phyloP scores from a whole-genome alignment of 2,797 vertebrate species.

The Catostomus latipinnis region DNA sequence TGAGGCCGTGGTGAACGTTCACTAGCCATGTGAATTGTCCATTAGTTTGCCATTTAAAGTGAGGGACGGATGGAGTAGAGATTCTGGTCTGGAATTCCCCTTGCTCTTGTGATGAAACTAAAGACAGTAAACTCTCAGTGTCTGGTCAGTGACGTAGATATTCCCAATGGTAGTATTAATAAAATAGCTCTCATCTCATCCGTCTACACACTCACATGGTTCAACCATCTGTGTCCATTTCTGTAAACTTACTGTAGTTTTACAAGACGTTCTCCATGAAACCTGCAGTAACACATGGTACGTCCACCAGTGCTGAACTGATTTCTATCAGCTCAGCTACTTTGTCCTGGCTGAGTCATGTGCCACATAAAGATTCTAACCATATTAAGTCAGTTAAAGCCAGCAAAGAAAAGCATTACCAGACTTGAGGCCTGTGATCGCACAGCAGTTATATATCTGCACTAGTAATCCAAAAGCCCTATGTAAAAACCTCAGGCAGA shows the following conservation, averaged over 20 bases:
- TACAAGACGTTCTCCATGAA: not conserved
- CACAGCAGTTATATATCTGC: slow-evolving; percentile 11
- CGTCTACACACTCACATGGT: not conserved
- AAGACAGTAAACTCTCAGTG: not conserved
- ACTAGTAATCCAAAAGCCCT: not conserved
- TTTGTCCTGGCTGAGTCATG: slow-evolving; percentile 40
- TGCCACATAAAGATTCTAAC: slow-evolving; percentile 34
- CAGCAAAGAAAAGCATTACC: slow-evolving; percentile 20
- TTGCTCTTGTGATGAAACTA: not conserved
- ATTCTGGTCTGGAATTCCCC: not conserved
- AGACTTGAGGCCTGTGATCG: not conserved
- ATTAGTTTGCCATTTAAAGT: not conserved
- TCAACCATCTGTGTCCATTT: not conserved
- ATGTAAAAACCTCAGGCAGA: slow-evolving; percentile 1
- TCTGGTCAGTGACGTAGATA: not conserved
- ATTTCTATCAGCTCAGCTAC: slow-evolving; percentile 43
- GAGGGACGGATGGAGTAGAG: not conserved
- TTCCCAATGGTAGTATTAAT: not conserved
- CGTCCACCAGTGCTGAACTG: slow-evolving; percentile 45
- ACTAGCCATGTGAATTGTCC: not conserved
- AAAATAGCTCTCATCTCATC: not conserved
- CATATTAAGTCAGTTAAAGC: slow-evolving; percentile 50
- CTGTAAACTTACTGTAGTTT: not conserved
- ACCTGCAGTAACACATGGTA: slow-evolving; percentile 31
- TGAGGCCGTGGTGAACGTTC: too few relatives aligned